Conservation (phyloP, 2,113 vertebrate species). For the Nycticryphes semicollaris region DNA sequence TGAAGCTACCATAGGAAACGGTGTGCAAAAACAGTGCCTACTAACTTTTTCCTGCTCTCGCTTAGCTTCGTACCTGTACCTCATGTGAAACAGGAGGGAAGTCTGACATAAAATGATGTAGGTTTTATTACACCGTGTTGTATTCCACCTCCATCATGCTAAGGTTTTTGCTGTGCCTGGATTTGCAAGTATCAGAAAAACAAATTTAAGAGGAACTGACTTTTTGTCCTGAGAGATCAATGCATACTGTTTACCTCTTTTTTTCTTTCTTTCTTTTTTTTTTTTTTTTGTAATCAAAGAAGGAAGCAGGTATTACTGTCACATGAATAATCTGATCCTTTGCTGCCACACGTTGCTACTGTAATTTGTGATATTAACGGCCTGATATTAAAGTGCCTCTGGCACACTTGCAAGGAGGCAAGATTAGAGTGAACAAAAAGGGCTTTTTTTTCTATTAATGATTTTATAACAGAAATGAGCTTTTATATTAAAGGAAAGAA, state of each 20-base stretch:
- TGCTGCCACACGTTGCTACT: not conserved
- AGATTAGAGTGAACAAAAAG: conserved; percentile 27
- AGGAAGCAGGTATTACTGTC: not conserved
- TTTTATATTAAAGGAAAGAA: not conserved
- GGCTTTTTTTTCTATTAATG: conserved; percentile 48
- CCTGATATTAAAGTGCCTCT: conserved; percentile 12
- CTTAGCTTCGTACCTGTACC: not conserved
- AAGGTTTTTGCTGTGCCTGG: not conserved
- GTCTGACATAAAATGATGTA: not conserved
- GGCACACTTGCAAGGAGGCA: not conserved
- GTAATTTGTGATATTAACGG: conserved; percentile 15
- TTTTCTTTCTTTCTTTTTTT: not conserved
- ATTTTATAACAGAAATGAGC: conserved; percentile 19
- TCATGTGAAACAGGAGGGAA: not conserved
- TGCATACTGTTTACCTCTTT: not conserved
- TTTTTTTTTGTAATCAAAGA: not conserved
- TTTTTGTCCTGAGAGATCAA: not conserved
- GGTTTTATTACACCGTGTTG: not conserved
- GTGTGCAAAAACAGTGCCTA: not conserved
- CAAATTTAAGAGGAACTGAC: not conserved
- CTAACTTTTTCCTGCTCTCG: not conserved
- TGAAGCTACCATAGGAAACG: not conserved
- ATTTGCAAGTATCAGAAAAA: not conserved
- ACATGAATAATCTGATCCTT: not conserved
- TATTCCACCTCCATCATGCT: rapidly evolving